Base-by-base conservation (phyloP, 2,888 invertebrate species). In the Myathropa florea region DNA sequence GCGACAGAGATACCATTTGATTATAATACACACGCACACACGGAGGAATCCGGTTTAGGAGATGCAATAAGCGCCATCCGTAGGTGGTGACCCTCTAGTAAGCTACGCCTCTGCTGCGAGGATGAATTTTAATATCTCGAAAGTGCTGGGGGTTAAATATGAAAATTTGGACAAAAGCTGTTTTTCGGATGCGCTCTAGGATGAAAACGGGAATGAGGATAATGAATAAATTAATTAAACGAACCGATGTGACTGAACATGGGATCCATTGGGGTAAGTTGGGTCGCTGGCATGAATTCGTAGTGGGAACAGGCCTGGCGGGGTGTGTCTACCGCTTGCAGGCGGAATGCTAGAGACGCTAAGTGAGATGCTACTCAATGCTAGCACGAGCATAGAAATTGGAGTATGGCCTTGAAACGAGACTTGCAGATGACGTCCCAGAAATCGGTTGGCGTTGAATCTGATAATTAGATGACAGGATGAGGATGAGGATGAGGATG, bases 1-100 rank as follows among this genome's bases (percentile, higher is more conserved):
- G 64, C 26, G 53, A 64, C 57, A 18, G 14, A 61, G 26, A 24
- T 24, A 10, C 12, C 10, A 57, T 26, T 23, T 71, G 63, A 71
- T 79, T 72, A 65, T 60, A 36, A 46, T 64, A 63, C 57, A 68
- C 53, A 26, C 57, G 57, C 68, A 70, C 57, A 68, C 53, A n/a
- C 12, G 30, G 61, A 55, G 73, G 63, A 55, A 46, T 46, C 7
- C 46, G 14, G 73, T 23, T 39, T 80, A 64, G 55, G 26, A 28
- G 24, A 59, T 61, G 70, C 10, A 78, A 26, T 64, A 55, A 36
- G 53, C n/a, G 57, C 24, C 57, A 24, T 26, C 57, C 57, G 57
- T 23, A 57, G 57, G 57, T 26, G 57, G 57, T 57, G 57, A 24
- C 57, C 12, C 24, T 24, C 57, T 26, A 57, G 57, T 26, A 26